phyloP scores from a whole-genome alignment of 1,140 invertebrate species.

The Drosophila kikkawai region DNA sequence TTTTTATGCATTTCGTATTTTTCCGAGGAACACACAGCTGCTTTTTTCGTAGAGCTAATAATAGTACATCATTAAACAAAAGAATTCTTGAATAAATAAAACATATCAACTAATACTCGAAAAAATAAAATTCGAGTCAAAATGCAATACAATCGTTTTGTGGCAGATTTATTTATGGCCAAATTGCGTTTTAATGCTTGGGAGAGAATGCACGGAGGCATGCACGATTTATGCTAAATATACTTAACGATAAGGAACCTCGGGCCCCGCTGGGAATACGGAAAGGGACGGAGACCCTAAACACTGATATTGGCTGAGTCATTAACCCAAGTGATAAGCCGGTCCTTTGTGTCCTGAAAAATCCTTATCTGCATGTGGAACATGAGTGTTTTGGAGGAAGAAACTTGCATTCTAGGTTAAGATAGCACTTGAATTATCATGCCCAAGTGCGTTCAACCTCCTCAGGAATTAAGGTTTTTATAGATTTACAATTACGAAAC shows the following conservation, averaged over 20 bases:
- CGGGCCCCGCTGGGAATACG: slow-evolving; percentile 17
- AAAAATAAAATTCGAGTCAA: slow-evolving; percentile 4
- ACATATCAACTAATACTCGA: slow-evolving; percentile 18
- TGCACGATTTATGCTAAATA: slow-evolving; percentile 50
- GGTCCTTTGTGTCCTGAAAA: slow-evolving; percentile 39
- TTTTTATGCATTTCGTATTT: slow-evolving; percentile 50
- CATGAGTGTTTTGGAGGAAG: neutral
- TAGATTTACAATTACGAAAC: slow-evolving; percentile 12
- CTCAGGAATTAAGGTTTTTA: neutral
- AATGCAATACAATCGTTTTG: neutral
- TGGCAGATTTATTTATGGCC: slow-evolving; percentile 1
- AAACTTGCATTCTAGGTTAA: slow-evolving; percentile 1
- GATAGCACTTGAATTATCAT: slow-evolving; percentile 14
- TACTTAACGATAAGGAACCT: slow-evolving; percentile 49
- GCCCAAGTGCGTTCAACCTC: slow-evolving; percentile 5
- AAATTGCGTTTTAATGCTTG: slow-evolving; percentile 26
- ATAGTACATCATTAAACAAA: slow-evolving; percentile 59
- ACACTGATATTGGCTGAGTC: slow-evolving; percentile 24
- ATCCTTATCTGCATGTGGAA: slow-evolving; percentile 17
- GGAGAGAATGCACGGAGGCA: neutral
- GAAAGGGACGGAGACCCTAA: slow-evolving; percentile 30
- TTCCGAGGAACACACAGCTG: slow-evolving; percentile 59
- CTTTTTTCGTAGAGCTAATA: slow-evolving; percentile 59
- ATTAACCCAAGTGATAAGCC: slow-evolving; percentile 32
- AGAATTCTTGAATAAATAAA: slow-evolving; percentile 44